phyloP scores from a whole-genome alignment of 2,888 invertebrate species.

The Onthophagus sagittarius region DNA sequence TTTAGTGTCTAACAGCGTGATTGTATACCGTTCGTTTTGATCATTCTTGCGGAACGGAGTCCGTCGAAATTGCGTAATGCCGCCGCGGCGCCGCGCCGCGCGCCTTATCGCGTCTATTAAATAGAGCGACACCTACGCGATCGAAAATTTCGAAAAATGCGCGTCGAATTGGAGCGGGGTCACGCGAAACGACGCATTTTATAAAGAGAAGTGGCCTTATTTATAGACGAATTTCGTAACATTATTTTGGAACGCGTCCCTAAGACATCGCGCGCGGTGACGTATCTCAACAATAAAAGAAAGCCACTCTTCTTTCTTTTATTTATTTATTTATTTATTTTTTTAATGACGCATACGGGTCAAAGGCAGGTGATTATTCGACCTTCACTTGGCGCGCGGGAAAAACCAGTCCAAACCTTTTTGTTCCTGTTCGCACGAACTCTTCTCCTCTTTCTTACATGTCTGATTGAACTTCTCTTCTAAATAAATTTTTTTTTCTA shows the following conservation, averaged over 20 bases:
- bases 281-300: not conserved
- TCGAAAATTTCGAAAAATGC: constrained; percentile 1
- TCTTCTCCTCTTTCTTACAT: constrained; percentile 1
- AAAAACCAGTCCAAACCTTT: constrained; percentile 35
- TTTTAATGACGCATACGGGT: not conserved
- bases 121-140: constrained; percentile 23
- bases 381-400: constrained; percentile 34
- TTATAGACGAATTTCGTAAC: constrained; percentile 10
- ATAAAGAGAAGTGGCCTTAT: not conserved
- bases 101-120: constrained; percentile 33
- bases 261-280: not conserved
- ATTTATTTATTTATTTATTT: not conserved
- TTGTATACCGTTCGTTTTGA: constrained; percentile 34
- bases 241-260: not conserved
- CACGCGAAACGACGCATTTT: constrained; percentile 1
- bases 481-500: constrained; percentile 30
- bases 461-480: not conserved
- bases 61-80: not conserved
- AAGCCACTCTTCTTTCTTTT: not conserved
- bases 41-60: constrained; percentile 40
- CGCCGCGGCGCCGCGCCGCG: constrained; percentile 25
- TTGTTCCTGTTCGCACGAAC: constrained; percentile 18
- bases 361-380: constrained; percentile 13
- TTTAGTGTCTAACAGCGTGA: not conserved
- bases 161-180: constrained; percentile 3